Base-by-base conservation (phyloP, 2,888 invertebrate genomes). In the Heteromurus nitidus region DNA sequence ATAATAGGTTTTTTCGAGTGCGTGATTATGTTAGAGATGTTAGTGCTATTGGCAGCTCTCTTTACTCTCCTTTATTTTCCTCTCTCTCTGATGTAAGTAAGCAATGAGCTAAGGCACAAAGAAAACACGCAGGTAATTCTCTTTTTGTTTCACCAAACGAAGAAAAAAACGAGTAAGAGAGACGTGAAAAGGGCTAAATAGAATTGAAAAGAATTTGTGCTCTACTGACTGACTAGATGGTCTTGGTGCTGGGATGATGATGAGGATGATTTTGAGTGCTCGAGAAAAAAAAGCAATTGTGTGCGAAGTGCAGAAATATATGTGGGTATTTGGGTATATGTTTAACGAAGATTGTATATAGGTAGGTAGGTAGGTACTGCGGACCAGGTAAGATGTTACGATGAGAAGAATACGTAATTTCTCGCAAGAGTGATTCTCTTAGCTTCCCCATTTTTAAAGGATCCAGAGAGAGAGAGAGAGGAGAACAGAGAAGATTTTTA, bases 351-450 rank as follows among this genome's bases (percentile, higher is more conserved):
- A 24, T 26, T 16, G 26, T 58, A 50, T 50, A 11, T 50, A 11
- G n/a, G 16, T 50, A 18, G 16, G 50, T 5, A 5, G 50, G 50
- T 50, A 50, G 50, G 50, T 50, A n/a, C n/a, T 50, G 16, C 11
- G 9, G n/a, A 7, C 7, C 50, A 18, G 50, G 20, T 16, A 26
- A 28, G 42, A 36, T 36, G 36, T 36, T 36, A 36, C 7, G 9
- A 36, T 26, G 30, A 30, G 24, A 50, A 74, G 47, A 74, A 62
- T 74, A 50, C 53, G 64, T 75, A 75, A 75, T 75, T 75, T 75
- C 58, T 75, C 75, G 75, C 55, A 50, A 75, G 36, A 75, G 26
- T 75, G 75, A 28, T 18, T 58, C 20, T 36, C 53, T 31, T 53
- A n/a, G n/a, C n/a, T 24, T 44, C 44, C 24, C 68, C 26, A 13